Percentiles rank a stretch among this genome's conserved stretches.
Conservation (phyloP, 2,888 invertebrate species). For the Diplolepis rosae region DNA sequence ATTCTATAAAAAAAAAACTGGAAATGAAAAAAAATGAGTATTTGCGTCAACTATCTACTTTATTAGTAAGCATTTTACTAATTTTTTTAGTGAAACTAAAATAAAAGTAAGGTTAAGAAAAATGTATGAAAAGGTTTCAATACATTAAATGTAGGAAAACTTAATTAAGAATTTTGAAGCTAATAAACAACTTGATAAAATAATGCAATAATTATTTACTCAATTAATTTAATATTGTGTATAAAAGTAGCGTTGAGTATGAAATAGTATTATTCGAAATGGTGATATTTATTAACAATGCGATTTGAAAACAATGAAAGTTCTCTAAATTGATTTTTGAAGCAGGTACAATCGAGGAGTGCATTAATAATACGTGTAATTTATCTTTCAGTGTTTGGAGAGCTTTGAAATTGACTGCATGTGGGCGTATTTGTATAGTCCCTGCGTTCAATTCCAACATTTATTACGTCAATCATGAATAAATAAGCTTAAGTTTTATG, state of each 20-base stretch:
- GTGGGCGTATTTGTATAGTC: background rate
- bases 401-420: background rate
- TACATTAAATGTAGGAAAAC: background rate
- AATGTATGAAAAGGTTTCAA: background rate
- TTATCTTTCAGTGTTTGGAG: slow-evolving; percentile 13
- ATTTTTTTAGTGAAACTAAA: too few relatives aligned
- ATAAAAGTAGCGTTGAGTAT: background rate
- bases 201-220: background rate
- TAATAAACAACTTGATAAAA: background rate
- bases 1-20: too few relatives aligned
- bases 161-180: background rate
- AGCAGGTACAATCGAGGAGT: background rate
- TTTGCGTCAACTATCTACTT: too few relatives aligned
- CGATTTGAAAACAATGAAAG: slow-evolving; percentile 7
- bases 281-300: slow-evolving; percentile 11
- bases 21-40: too few relatives aligned
- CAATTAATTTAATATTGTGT: background rate
- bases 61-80: too few relatives aligned
- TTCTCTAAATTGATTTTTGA: slow-evolving; percentile 27
- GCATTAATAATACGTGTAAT: slow-evolving; percentile 11
- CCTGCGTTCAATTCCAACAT: background rate
- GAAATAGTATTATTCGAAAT: slow-evolving; percentile 20
- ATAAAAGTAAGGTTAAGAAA: too few relatives aligned
- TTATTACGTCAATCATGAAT: background rate
- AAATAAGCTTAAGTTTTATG: too few relatives aligned